Base-by-base conservation (phyloP, 2,888 invertebrate genomes). In the Platycnemis pennipes region DNA sequence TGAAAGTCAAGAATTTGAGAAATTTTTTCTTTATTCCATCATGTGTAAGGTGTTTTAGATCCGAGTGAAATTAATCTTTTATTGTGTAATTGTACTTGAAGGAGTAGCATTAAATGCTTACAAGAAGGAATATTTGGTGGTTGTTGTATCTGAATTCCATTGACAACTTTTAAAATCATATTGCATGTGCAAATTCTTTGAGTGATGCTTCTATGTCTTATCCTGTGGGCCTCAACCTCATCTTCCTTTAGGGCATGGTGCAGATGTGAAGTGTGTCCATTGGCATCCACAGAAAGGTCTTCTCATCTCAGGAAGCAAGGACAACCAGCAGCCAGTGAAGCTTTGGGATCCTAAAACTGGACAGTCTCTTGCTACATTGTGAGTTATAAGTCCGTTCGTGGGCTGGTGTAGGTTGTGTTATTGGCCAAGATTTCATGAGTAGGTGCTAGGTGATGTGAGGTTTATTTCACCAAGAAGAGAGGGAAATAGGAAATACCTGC, bases 251-350 rank as follows among this genome's bases (percentile, higher is more conserved):
- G 98, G 99, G 95, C 99, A 99, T 96, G 99, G 99, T 95, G 99
- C 99, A 46, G 99, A 99, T 97, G 99, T 99, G 0, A 99, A 99
- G 97, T 99, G 99, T 97, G 99, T 99, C 11, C 99, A 99, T 96
- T 99, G 99, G 99, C 99, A 99, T 97, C 99, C 99, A 0, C 98
- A 99, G 96, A 99, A 99, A 97, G 98, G 99, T 94, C 97, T 99
- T 94, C 98, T 99, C 95, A 99, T 99, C 85, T 99, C 99, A 2
- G 99, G 99, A 31, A 99, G 99, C 96, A 99, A 99, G 97, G 99
- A 99, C 96, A 99, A 99, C 96, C 99, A 99, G 96, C 99, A 99
- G 96, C 99, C 99, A 4, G 99, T 99, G 77, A 99, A 99, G 96
- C 97, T 99, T 94, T 99, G 99, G 99, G 99, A 99, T 97, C 99